A percentile compares a stretch with the other conserved stretches of the same genome.
These are phyloP conservation scores for Corydoras sp. DNA, from an alignment of 2,113 vertebrate genomes.

Conservation along the genomic window DNA sequence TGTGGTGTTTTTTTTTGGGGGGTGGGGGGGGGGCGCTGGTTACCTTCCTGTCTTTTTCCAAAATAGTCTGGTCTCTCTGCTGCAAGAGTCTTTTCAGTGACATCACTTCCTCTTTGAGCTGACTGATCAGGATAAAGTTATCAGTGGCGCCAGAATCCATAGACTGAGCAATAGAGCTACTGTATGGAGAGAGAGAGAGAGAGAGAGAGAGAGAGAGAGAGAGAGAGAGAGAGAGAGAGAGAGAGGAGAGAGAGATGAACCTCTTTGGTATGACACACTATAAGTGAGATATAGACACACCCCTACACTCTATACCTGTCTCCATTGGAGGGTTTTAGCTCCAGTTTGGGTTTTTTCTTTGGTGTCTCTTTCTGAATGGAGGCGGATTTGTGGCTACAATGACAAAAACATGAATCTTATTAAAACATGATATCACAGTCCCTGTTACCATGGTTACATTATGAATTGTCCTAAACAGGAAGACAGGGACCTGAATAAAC, in stretches of 20 bases:
- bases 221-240: not conserved
- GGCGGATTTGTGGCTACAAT: constrained; percentile 94
- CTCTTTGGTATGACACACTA: too few relatives aligned
- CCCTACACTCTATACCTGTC: constrained; percentile 74
- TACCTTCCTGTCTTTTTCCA: constrained; percentile 97
- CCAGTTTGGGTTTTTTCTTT: constrained; percentile 99
- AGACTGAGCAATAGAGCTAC: constrained; percentile 97
- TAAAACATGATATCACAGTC: too few relatives aligned
- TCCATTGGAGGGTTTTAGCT: constrained; percentile 99
- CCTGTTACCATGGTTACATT: not conserved
- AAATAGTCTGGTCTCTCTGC: constrained; percentile 81
- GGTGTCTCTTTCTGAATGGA: constrained; percentile 99
- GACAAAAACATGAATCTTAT: constrained; percentile 21
- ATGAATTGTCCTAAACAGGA: too few relatives aligned
- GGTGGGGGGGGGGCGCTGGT: not conserved
- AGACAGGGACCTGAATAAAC: too few relatives aligned
- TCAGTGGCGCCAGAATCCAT: constrained; percentile 97
- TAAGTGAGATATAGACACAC: too few relatives aligned
- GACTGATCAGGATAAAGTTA: constrained; percentile 99
- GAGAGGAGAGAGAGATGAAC: too few relatives aligned
- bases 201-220: not conserved
- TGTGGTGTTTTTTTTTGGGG: constrained; percentile 35
- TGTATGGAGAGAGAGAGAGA: constrained; percentile 51
- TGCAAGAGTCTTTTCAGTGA: constrained; percentile 90
- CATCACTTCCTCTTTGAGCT: constrained; percentile 98